Base-by-base conservation (phyloP, 2,113 vertebrate species). In the Xenopus laevis region DNA sequence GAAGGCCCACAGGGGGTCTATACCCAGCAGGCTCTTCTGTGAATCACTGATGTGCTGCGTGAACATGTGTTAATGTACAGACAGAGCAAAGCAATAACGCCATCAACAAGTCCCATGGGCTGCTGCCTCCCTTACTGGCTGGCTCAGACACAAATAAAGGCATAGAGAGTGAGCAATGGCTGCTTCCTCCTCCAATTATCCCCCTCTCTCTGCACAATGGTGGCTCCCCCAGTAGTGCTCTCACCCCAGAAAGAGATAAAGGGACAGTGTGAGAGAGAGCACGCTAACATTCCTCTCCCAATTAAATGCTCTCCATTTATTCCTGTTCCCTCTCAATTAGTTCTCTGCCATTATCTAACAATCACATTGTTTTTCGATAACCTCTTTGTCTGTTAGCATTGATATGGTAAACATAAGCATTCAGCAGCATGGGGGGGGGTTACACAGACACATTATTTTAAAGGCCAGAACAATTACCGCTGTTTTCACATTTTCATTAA, bases 301-400 rank as follows among this genome's bases (percentile, higher is more conserved):
- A 55, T 55, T 55, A n/a, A 16, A n/a, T n/a, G 8, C 13, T 55
- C 16, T 55, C 15, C 17, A 0, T 50, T 55, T 55, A 55, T 55
- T 50, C 55, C 15, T 60, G n/a, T 50, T 50, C 21, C 21, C 18
- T 23, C 55, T 60, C 18, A 11, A 11, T 60, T 60, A 21, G 11
- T 76, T 73, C 79, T 74, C 81, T 80, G 53, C 53, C 16, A 55
- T 55, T 55, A 18, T 80, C 55, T 79, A 44, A 67, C 79, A 74
- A 77, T 80, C 74, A 69, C 10, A 58, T 73, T 64, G 61, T 30
- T 50, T 30, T 59, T 57, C 0, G 2, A 30, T 62, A 68, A 77
- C 11, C 15, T 27, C 47, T 55, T 55, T 55, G 17, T 55, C 15
- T n/a, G 5, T 16, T 55, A n/a, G 53, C 53, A 55, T 55, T 55